These are phyloP conservation scores for Rhabdomys pumilio DNA, from an alignment of 2,797 vertebrate species.

Conservation along the genomic window DNA sequence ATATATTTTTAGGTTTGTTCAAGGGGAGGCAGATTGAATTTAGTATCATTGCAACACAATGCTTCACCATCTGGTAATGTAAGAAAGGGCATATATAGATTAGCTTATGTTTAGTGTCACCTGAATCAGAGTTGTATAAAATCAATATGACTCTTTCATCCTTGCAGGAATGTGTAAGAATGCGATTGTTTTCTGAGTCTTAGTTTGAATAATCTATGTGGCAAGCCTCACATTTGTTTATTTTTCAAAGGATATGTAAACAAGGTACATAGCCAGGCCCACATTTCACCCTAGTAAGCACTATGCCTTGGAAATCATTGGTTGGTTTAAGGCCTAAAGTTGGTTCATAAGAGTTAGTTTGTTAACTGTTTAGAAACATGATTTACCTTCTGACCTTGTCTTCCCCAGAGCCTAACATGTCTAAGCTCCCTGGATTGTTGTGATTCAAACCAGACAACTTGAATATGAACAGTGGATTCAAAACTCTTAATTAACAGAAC, in stretches of 20 bases:
- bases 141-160: conserved; percentile 47
- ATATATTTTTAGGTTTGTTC: conserved; percentile 17
- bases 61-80: conserved; percentile 5
- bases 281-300: neutral
- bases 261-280: neutral
- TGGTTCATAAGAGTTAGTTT: conserved; percentile 44
- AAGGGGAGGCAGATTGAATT: conserved; percentile 23
- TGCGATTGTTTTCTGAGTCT: conserved; percentile 17
- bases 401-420: conserved; percentile 33
- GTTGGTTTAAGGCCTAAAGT: conserved; percentile 61
- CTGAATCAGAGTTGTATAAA: conserved; percentile 57
- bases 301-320: conserved; percentile 24
- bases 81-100: conserved; percentile 5
- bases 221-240: neutral
- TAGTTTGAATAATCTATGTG: neutral
- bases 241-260: conserved; percentile 9
- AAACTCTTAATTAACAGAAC: conserved; percentile 72
- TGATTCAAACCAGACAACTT: conserved; percentile 77
- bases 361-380: conserved; percentile 37
- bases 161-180: neutral
- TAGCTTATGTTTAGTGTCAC: conserved; percentile 9
- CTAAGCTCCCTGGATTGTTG: conserved; percentile 52
- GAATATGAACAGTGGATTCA: conserved; percentile 51
- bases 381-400: conserved; percentile 72
- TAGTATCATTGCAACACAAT: conserved; percentile 3